These are phyloP conservation scores for Lanistes nyassanus DNA, from an alignment of 1,140 invertebrate genomes.

Conservation along the genomic window DNA sequence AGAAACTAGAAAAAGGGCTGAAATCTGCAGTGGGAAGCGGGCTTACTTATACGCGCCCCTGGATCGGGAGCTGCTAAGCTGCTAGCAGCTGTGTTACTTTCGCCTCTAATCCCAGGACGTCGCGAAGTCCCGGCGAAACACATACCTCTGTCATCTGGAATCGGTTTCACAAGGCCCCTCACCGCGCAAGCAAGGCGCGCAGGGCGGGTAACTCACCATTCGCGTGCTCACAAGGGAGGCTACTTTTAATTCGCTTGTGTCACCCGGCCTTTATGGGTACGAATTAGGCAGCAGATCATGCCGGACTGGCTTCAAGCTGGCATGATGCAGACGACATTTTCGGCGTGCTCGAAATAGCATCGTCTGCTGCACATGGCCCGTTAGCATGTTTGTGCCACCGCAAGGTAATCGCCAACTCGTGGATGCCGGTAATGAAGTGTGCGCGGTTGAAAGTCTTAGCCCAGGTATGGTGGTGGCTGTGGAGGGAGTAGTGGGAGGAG, in stretches of 20 bases:
- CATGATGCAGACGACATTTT: constrained; percentile 24
- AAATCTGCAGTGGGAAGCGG: no score
- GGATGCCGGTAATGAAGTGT: constrained; percentile 1
- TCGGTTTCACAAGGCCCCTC: background rate
- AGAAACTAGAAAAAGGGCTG: background rate
- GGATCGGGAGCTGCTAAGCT: background rate
- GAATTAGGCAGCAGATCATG: constrained; percentile 1
- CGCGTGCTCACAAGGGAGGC: background rate
- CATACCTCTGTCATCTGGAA: constrained; percentile 2
- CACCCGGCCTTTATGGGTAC: constrained; percentile 8
- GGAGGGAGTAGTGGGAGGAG: background rate
- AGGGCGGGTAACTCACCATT: background rate
- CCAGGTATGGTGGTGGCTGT: constrained; percentile 1
- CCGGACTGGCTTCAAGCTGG: constrained; percentile 9
- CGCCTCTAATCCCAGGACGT: background rate
- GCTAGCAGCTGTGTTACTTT: background rate
- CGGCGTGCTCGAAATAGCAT: constrained; percentile 17
- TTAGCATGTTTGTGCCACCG: constrained; percentile 3
- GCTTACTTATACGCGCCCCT: no score
- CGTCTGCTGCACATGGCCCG: constrained; percentile 18
- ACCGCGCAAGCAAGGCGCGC: background rate
- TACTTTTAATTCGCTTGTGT: constrained; percentile 17
- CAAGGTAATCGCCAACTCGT: background rate
- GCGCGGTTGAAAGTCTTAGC: background rate
- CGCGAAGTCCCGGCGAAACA: background rate